Evolutionary conservation across 2,888 invertebrate species (phyloP), one percentile per base, ranked within the genome.

Genomic region (Lasioglossum malachurum): DNA sequence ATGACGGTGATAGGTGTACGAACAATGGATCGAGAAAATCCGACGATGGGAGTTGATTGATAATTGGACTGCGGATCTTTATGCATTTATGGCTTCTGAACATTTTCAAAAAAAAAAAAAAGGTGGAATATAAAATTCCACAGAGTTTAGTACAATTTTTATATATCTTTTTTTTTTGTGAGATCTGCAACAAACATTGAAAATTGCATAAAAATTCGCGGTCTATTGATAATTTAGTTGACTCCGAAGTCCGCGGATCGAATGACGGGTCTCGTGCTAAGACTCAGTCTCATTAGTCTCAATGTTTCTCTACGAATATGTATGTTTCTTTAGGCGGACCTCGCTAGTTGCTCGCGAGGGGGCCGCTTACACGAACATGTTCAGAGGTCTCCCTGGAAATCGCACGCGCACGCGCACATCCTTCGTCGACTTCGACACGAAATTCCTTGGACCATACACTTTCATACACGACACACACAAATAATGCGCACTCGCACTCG

Each of bases 371-470:
- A 14, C 4, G 69, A n/a, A 38, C 38, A 35, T 14, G 35, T n/a
- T 71, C 38, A 14, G 23, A 41, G 69, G 41, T 71, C 69, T 38
- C 12, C 23, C 46, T 53, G n/a, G 1, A n/a, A 49, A 27, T 31
- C 46, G 38, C 84, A 53, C 10, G 60, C 46, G 38, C 84, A 53
- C 10, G 60, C 64, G 14, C 35, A 19, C 44, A n/a, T 46, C 27
- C n/a, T 31, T 44, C 10, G 12, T 78, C 38, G 23, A 4, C 64
- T 23, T 23, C 44, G 38, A 71, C 35, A 2, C 41, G 49, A 31
- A 35, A 73, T 49, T 46, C 27, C 35, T 23, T 31, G 10, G 27
- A n/a, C 8, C 44, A 23, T 41, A 46, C 74, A n/a, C 46, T n/a
- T 53, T 41, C 71, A 31, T 23, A 44, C 49, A 19, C 75, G 44